phyloP scores from a whole-genome alignment of 2,797 vertebrate genomes.

The Leptodactylus fallax region DNA sequence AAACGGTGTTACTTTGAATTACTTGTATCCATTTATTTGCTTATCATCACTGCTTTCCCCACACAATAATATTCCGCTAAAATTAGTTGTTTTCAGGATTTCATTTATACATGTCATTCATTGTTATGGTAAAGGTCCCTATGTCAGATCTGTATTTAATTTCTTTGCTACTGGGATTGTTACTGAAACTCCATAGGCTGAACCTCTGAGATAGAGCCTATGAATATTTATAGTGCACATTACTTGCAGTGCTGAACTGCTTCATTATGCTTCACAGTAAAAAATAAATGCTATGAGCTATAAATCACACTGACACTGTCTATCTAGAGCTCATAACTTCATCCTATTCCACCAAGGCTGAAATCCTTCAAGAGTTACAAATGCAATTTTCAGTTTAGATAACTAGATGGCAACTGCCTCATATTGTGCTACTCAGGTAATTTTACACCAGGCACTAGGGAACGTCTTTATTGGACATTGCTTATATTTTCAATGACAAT shows the following conservation, averaged over 20 bases:
- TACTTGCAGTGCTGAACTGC: conserved; percentile 34
- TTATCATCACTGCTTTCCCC: background rate
- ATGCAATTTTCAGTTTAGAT: conserved; percentile 55
- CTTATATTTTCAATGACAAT: conserved; percentile 44
- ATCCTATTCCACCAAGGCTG: conserved; percentile 40
- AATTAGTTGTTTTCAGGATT: background rate
- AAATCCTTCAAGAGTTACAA: conserved; percentile 33
- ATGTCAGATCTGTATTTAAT: background rate
- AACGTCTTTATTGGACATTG: conserved; percentile 1
- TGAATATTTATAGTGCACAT: conserved; percentile 49
- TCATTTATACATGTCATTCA: background rate
- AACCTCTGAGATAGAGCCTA: conserved; percentile 4
- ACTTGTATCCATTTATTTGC: background rate
- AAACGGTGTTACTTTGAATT: background rate
- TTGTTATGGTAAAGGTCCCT: conserved; percentile 1
- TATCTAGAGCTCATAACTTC: conserved; percentile 41
- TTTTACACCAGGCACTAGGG: conserved; percentile 31
- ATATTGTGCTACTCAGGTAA: conserved; percentile 2
- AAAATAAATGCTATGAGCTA: conserved; percentile 47
- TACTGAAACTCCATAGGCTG: conserved; percentile 10
- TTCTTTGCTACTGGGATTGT: conserved; percentile 23
- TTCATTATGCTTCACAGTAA: conserved; percentile 45
- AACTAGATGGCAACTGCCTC: conserved; percentile 46
- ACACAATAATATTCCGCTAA: background rate
- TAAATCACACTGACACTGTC: conserved; percentile 48